Evolutionary conservation across 2,797 vertebrate species (phyloP).

Genomic region (Oreochromis mossambicus): DNA sequence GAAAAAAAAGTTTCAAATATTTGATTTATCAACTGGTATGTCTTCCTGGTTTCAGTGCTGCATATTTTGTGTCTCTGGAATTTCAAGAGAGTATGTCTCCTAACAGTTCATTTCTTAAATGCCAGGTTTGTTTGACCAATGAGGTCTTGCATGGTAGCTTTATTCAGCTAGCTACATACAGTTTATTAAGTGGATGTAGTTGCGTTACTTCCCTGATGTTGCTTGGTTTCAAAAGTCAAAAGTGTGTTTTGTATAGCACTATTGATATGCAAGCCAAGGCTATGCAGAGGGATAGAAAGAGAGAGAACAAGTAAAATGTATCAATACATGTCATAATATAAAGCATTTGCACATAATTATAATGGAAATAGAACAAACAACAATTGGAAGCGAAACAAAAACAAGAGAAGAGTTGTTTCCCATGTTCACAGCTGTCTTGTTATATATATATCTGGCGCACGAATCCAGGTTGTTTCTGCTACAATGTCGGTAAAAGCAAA

Average conservation of each 20-base stretch:
- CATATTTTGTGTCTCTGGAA: background rate
- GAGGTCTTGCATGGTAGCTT: background rate
- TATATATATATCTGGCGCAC: background rate
- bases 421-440: background rate
- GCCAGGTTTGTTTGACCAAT: background rate
- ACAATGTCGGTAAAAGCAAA: background rate
- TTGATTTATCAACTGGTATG: background rate
- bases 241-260: background rate
- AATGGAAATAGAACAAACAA: background rate
- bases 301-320: background rate
- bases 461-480: background rate
- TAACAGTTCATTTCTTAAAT: background rate
- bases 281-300: background rate
- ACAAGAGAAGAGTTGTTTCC: background rate
- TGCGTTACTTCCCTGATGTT: background rate
- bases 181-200: background rate
- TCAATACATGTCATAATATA: background rate
- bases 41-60: background rate
- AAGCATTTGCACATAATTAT: background rate
- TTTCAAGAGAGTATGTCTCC: background rate
- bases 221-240: background rate
- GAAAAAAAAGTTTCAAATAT: background rate
- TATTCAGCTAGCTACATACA: background rate
- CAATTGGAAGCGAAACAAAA: background rate
- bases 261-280: background rate